Conservation (phyloP, 2,888 invertebrate species). For the Calameuta filiformis region DNA sequence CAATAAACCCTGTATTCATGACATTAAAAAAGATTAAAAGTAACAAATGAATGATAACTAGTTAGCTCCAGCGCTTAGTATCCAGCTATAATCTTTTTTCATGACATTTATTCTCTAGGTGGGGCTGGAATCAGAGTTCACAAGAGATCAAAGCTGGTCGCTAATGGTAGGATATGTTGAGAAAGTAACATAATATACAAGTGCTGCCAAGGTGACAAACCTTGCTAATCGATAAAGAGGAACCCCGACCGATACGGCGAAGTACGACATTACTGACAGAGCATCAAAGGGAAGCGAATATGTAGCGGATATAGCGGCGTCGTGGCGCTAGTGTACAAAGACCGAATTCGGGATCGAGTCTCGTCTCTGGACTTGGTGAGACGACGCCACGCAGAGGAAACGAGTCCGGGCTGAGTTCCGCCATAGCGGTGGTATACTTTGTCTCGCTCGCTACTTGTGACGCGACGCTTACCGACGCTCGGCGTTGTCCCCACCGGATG, state of each 20-base stretch:
- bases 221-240: neutral
- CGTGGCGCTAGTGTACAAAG: constrained; percentile 48
- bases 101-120: neutral
- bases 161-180: neutral
- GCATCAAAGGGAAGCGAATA: constrained; percentile 3
- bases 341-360: constrained; percentile 32
- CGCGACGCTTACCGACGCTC: constrained; percentile 64
- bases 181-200: neutral
- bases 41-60: neutral
- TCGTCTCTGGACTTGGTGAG: constrained; percentile 24
- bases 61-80: neutral
- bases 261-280: constrained; percentile 4
- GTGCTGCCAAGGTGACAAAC: neutral
- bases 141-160: neutral
- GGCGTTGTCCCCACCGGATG: constrained; percentile 51
- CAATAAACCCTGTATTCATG: neutral
- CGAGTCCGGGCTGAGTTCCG: constrained; percentile 39
- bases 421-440: constrained; percentile 55
- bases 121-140: neutral
- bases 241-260: neutral
- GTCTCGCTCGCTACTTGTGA: constrained; percentile 47
- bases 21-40: neutral
- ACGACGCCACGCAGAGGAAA: constrained; percentile 45
- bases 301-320: neutral
- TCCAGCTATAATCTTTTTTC: neutral